Base-by-base conservation (phyloP, 2,113 vertebrate genomes). In the Rousettus leschenaultii region DNA sequence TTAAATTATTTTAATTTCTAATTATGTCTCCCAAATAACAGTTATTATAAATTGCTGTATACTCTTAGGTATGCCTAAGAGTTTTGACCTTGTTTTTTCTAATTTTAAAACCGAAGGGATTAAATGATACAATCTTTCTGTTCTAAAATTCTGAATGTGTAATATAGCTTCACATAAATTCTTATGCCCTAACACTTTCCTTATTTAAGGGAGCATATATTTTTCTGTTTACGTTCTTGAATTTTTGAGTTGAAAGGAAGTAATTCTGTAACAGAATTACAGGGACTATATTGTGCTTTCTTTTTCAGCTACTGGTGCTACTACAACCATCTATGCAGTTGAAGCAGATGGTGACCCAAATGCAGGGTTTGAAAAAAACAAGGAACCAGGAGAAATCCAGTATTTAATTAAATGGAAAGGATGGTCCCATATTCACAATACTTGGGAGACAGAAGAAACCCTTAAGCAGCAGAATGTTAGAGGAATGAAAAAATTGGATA, bases 391-490 rank as follows among this genome's bases (percentile, higher is more conserved):
- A 80, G 99, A 99, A 12, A 65, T 98, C 93, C 99, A 99, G 89
- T 99, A 99, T 98, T 98, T 99, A 97, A 99, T 99, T 95, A 99
- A 99, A 97, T 99, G 99, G 99, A 99, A 99, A 98, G 99, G 99
- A 35, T 99, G 99, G 99, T 99, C 99, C 9, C 99, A 99, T 97
- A 99, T 99, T 96, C 99, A 99, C 96, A 99, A 99, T 57, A 99
- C 99, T 2, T 99, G 99, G 99, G 99, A 99, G 98, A 99, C 99
- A 0, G 99, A 99, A 95, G 99, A 99, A 92, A 99, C 99, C 0
- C 98, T 99, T 51, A 99, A 99, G 89, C 98, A 99, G 70, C 99
- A 99, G 98, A 99, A 99, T 75, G 99, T 99, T 95, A 99, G 99
- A 98, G 99, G 99, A 97, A 99, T 99, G 99, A 99, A 99, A 98